Percentiles rank a stretch among this genome's conserved stretches.
Evolutionary conservation across 1,140 invertebrate genomes (phyloP).

Genomic region (Coptotermes formosanus): DNA sequence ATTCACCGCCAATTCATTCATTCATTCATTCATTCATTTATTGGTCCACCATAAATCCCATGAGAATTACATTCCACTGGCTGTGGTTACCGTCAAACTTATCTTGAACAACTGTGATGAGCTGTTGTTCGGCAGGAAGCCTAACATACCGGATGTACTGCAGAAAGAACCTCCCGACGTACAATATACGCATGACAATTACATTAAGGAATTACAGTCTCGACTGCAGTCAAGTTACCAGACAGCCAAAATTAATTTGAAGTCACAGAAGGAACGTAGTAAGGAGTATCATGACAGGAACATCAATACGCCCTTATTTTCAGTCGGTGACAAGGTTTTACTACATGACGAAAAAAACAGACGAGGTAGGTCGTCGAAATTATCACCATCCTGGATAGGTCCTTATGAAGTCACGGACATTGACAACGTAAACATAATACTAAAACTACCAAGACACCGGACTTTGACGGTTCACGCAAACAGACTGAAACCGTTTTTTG

Average conservation of each 20-base stretch:
- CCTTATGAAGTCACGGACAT: conserved; percentile 4
- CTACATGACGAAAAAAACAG: not conserved
- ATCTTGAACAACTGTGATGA: too few relatives aligned
- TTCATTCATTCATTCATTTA: too few relatives aligned
- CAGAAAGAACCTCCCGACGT: not conserved
- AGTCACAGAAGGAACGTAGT: conserved; percentile 24
- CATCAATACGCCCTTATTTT: not conserved
- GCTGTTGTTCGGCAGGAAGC: conserved; percentile 19
- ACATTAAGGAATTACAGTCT: too few relatives aligned
- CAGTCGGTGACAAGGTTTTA: conserved; percentile 9
- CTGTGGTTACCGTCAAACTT: too few relatives aligned
- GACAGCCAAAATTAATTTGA: not conserved
- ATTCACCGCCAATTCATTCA: too few relatives aligned
- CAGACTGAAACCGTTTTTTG: conserved; percentile 14
- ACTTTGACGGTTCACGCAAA: not conserved
- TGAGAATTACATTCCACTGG: too few relatives aligned
- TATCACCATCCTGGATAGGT: conserved; percentile 1
- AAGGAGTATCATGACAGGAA: not conserved
- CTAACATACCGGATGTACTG: conserved; percentile 28
- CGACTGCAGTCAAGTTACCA: too few relatives aligned
- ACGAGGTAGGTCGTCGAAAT: too few relatives aligned
- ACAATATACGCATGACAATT: conserved; percentile 27
- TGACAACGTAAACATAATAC: not conserved
- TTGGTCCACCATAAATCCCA: too few relatives aligned
- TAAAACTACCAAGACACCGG: not conserved